Percentiles rank a stretch among this genome's conserved stretches.
These are phyloP conservation scores for Oscheius sp. DNA, from an alignment of 1,140 invertebrate genomes.

Conservation along the genomic window DNA sequence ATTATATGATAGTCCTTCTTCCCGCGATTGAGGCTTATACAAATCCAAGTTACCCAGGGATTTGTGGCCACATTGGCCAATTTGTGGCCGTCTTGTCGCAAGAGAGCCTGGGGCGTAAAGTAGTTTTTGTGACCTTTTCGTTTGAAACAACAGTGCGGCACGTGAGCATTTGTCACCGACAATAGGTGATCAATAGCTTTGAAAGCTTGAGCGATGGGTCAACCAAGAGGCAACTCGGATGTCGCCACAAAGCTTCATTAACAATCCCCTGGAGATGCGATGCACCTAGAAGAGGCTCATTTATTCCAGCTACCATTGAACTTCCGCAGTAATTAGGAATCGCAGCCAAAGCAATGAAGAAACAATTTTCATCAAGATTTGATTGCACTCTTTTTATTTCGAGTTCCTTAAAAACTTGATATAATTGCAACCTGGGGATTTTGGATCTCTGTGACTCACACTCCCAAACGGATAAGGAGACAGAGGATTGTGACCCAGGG, in stretches of 20 bases:
- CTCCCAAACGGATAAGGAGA: too few relatives aligned
- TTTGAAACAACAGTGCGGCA: too few relatives aligned
- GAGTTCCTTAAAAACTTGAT: background rate
- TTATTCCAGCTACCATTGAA: constrained; percentile 4
- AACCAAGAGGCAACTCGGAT: too few relatives aligned
- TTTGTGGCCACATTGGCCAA: too few relatives aligned
- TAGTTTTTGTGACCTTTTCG: too few relatives aligned
- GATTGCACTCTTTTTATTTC: background rate
- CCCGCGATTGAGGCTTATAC: too few relatives aligned
- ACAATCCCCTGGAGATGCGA: background rate
- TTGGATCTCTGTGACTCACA: too few relatives aligned
- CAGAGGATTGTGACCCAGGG: background rate
- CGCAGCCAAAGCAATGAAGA: background rate
- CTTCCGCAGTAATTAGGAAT: constrained; percentile 1
- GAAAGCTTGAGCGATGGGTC: background rate
- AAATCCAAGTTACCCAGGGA: too few relatives aligned
- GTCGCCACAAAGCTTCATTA: background rate
- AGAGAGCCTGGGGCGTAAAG: too few relatives aligned
- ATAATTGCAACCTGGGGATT: too few relatives aligned
- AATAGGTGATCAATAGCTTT: constrained; percentile 2
- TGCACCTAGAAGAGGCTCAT: background rate
- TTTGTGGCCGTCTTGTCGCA: too few relatives aligned
- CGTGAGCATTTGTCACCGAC: background rate
- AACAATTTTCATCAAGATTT: background rate
- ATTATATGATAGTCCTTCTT: too few relatives aligned